Base-by-base conservation (phyloP, 2,888 invertebrate species). In the Neocrepidodera transversa region DNA sequence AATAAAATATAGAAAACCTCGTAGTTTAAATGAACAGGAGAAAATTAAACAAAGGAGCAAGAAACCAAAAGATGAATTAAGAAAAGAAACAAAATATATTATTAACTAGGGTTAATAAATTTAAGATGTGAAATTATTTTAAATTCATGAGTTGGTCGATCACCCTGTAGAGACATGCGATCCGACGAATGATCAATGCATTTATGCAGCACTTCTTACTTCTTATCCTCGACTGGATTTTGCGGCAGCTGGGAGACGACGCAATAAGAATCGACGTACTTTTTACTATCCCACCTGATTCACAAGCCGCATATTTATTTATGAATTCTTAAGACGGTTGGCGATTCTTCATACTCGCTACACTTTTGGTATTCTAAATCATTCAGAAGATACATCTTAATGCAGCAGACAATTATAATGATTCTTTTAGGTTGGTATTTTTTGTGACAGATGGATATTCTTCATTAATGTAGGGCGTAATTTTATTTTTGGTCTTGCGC, bases 131-230 rank as follows among this genome's bases (percentile, higher is more conserved):
- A 23, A 26, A 26, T 38, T 23, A 28, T 18, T 38, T 26, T 10
- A 28, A 28, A 38, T 28, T 28, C 11, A 18, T 36, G 14, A 38
- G 3, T 14, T 30, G 5, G 30, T 28, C 26, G 30, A 58, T 56
- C 58, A 56, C 60, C 60, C 63, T 63, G 62, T 62, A 64, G n/a
- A 57, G 40, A 26, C 52, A 68, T 66, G 70, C 71, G 68, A 64
- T 57, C 63, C 62, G 57, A 52, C 60, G 67, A 68, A 70, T 76
- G 77, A 76, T 77, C 74, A 76, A 77, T 77, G 76, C 76, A 77
- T 76, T 76, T 76, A 77, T 76, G 75, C 76, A 74, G 74, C 75
- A 76, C 74, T 77, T 76, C 73, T 76, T 76, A 74, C 73, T 74
- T 71, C 74, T 76, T 75, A 72, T 74, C 72, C 71, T 68, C 73